These are phyloP conservation scores for Crotalus viridis DNA, from an alignment of 2,113 vertebrate genomes.

Conservation along the genomic window DNA sequence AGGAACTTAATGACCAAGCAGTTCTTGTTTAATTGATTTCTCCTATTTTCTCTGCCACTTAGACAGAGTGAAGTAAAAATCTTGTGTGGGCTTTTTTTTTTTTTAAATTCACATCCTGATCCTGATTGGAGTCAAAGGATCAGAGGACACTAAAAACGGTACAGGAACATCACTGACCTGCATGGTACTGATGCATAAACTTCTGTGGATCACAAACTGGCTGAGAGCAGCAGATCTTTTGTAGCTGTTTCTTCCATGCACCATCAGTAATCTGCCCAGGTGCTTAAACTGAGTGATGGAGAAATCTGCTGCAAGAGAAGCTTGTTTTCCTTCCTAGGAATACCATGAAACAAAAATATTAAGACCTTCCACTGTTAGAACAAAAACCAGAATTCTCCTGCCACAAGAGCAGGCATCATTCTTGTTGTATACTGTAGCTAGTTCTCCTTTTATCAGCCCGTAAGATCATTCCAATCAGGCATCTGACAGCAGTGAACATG, in stretches of 20 bases:
- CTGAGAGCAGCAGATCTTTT: constrained; percentile 94
- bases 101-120: neutral
- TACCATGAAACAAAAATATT: constrained; percentile 12
- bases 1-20: neutral
- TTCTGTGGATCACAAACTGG: constrained; percentile 98
- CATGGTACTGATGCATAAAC: constrained; percentile 97
- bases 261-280: constrained; percentile 91
- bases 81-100: neutral
- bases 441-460: neutral
- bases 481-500: neutral
- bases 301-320: constrained; percentile 92
- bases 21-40: neutral
- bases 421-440: neutral
- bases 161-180: constrained; percentile 75
- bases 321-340: constrained; percentile 93
- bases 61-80: neutral
- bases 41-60: neutral
- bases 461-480: neutral
- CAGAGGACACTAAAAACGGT: neutral
- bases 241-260: constrained; percentile 98
- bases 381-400: neutral
- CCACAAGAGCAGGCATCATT: neutral
- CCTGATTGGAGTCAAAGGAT: accelerated
- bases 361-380: constrained; percentile 8
- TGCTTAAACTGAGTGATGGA: constrained; percentile 97